These are phyloP conservation scores for Chaetoderma sp. DNA, from an alignment of 2,888 invertebrate species.

Conservation along the genomic window DNA sequence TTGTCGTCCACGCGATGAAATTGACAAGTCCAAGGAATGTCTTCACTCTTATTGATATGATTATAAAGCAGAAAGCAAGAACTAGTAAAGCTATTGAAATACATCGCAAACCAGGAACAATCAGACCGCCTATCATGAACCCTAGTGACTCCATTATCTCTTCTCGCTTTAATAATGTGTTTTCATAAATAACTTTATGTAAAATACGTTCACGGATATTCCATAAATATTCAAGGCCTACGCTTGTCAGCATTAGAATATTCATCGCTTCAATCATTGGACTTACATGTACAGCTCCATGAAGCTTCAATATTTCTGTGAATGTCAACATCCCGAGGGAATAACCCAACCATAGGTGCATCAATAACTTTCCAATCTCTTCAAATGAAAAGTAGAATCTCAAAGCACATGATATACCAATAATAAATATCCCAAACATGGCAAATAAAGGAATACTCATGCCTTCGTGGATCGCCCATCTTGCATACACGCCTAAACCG, in stretches of 20 bases:
- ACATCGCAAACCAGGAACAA: constrained; percentile 48
- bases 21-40: constrained; percentile 54
- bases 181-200: constrained; percentile 39
- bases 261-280: constrained; percentile 46
- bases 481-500: constrained; percentile 60
- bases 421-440: constrained; percentile 56
- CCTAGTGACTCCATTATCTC: constrained; percentile 61
- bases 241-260: constrained; percentile 59
- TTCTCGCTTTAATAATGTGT: constrained; percentile 42
- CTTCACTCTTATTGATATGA: constrained; percentile 62
- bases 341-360: constrained; percentile 64
- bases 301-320: too few relatives aligned
- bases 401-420: constrained; percentile 56
- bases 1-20: constrained; percentile 45
- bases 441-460: constrained; percentile 53
- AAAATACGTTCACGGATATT: constrained; percentile 48
- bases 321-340: constrained; percentile 62
- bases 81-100: constrained; percentile 49
- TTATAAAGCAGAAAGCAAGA: constrained; percentile 53
- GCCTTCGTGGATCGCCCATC: constrained; percentile 56
- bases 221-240: constrained; percentile 54
- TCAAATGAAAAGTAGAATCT: constrained; percentile 60
- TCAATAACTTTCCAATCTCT: constrained; percentile 50
- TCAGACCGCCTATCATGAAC: constrained; percentile 54
- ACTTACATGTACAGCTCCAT: too few relatives aligned